Percentiles rank a stretch among this genome's conserved stretches.
Evolutionary conservation across 2,797 vertebrate species (phyloP).

Genomic region (Channallabes apus): DNA sequence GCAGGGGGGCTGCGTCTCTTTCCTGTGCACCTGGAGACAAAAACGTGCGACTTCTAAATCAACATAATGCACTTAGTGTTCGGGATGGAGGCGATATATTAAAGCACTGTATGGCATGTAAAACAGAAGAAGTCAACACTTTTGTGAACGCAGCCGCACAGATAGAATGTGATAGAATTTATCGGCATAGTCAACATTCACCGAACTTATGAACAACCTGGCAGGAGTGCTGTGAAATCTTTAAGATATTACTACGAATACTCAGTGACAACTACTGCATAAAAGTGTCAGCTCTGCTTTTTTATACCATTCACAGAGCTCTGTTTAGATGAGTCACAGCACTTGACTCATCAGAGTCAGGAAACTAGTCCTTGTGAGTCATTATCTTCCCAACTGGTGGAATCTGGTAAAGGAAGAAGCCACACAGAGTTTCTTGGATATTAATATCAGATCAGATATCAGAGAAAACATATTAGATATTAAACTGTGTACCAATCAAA

Average conservation of each 20-base stretch:
- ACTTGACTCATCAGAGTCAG: background rate
- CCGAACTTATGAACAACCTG: background rate
- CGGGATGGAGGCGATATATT: slow-evolving; percentile 50
- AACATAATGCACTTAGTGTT: slow-evolving; percentile 60
- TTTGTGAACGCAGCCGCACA: background rate
- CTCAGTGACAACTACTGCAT: slow-evolving; percentile 21
- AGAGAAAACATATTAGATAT: too few species aligned
- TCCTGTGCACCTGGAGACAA: slow-evolving; percentile 38
- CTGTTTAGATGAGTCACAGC: background rate
- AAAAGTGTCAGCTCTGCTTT: slow-evolving; percentile 8
- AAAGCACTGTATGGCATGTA: slow-evolving; percentile 36
- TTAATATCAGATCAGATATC: too few species aligned
- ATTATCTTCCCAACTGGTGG: background rate
- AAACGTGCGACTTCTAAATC: slow-evolving; percentile 57
- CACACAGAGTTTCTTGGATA: background rate
- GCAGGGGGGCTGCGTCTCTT: slow-evolving; percentile 32
- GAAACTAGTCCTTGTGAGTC: background rate
- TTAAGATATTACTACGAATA: slow-evolving; percentile 20
- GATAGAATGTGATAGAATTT: slow-evolving; percentile 25
- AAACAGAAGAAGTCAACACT: slow-evolving; percentile 32
- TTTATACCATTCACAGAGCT: background rate
- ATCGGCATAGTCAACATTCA: background rate
- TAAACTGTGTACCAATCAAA: too few species aligned
- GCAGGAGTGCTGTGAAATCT: background rate
- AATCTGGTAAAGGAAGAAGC: background rate